phyloP scores from a whole-genome alignment of 2,797 vertebrate genomes.

The Thripadectes ignobilis region DNA sequence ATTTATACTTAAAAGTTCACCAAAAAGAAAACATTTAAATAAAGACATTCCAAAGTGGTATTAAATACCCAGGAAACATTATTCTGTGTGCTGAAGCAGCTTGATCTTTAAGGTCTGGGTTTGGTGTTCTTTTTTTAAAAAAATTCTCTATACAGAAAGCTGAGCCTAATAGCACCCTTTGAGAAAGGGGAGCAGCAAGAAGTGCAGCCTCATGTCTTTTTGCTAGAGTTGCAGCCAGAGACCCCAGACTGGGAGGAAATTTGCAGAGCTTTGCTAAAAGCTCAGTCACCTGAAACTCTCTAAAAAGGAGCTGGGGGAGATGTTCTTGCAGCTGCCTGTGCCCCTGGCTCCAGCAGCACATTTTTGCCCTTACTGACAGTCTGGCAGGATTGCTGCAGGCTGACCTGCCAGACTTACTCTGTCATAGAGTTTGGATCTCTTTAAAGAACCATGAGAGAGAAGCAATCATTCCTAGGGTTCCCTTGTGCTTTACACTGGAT shows the following conservation, averaged over 20 bases:
- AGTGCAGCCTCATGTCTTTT: slow-evolving; percentile 14
- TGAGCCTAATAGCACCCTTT: slow-evolving; percentile 14
- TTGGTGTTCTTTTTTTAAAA: not conserved
- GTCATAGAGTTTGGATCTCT: not conserved
- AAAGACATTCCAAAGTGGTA: not conserved
- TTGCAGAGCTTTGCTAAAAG: slow-evolving; percentile 3
- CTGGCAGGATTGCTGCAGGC: not conserved
- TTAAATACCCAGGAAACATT: not conserved
- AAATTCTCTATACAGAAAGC: not conserved
- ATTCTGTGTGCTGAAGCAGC: not conserved
- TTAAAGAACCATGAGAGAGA: not conserved
- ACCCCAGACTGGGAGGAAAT: not conserved
- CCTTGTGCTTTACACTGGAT: not conserved
- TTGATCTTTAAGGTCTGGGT: not conserved
- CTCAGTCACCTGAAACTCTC: slow-evolving; percentile 25
- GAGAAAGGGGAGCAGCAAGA: not conserved
- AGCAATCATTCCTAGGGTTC: not conserved
- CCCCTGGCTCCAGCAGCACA: not conserved
- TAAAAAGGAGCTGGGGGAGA: not conserved
- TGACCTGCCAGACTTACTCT: not conserved
- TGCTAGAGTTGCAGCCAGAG: not conserved
- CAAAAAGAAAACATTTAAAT: not conserved
- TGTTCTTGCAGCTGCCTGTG: not conserved
- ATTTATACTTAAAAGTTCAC: not conserved
- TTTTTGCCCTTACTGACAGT: not conserved